A percentile compares a stretch with the other conserved stretches of the same genome.
These are phyloP conservation scores for Resseliella maxima DNA, from an alignment of 2,888 invertebrate genomes.

Conservation along the genomic window DNA sequence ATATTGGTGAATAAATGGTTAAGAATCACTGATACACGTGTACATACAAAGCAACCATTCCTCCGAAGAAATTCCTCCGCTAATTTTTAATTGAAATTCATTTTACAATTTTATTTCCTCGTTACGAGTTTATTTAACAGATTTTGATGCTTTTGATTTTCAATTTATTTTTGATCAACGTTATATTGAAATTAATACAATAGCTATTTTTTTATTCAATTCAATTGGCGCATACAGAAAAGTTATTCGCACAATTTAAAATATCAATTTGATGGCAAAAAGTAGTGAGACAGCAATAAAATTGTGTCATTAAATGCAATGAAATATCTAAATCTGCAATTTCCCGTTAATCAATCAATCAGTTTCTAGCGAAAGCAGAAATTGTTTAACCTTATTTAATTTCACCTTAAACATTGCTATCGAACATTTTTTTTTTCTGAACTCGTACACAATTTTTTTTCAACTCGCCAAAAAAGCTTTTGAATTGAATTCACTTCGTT, in stretches of 20 bases:
- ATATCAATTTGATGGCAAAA: background rate
- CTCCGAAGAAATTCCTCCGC: too few relatives aligned
- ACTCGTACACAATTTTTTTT: background rate
- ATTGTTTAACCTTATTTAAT: background rate
- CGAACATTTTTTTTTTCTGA: background rate
- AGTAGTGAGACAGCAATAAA: constrained; percentile 1
- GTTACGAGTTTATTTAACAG: too few relatives aligned
- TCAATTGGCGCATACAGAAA: too few relatives aligned
- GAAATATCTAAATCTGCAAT: background rate
- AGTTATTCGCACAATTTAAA: background rate
- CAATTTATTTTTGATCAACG: too few relatives aligned
- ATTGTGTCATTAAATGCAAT: constrained; percentile 5
- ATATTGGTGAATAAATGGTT: too few relatives aligned
- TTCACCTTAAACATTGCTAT: background rate
- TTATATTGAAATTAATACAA: too few relatives aligned
- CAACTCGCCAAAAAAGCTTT: background rate
- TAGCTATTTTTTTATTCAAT: too few relatives aligned
- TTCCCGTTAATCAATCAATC: constrained; percentile 14
- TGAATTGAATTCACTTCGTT: constrained; percentile 2
- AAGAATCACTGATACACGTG: too few relatives aligned
- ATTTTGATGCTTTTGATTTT: too few relatives aligned
- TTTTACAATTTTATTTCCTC: too few relatives aligned
- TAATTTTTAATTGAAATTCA: too few relatives aligned
- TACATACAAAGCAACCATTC: too few relatives aligned
- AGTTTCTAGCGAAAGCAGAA: background rate